These are phyloP conservation scores for Drosophila nigromelanica DNA, from an alignment of 1,140 invertebrate species.

Conservation along the genomic window DNA sequence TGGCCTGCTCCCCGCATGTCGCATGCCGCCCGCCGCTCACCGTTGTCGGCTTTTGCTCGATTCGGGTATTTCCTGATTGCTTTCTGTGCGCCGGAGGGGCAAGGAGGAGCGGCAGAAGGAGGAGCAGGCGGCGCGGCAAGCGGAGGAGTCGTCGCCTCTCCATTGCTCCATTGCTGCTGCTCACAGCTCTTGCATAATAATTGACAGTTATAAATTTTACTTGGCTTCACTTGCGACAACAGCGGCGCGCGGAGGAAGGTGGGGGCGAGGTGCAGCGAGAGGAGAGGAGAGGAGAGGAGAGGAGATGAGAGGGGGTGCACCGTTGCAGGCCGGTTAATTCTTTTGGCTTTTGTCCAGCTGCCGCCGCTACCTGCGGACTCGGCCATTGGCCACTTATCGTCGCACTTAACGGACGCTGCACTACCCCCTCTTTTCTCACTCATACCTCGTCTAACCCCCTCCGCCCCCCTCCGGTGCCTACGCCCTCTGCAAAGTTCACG, in stretches of 20 bases:
- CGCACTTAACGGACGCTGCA: constrained; percentile 25
- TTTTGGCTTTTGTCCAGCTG: constrained; percentile 60
- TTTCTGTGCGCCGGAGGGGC: constrained; percentile 1
- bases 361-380: constrained; percentile 4
- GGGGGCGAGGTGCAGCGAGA: neutral
- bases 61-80: constrained; percentile 77
- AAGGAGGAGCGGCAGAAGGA: neutral
- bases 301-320: neutral
- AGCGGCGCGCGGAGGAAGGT: no score
- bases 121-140: neutral
- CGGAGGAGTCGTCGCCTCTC: neutral
- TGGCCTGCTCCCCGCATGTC: neutral
- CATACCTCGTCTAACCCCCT: neutral
- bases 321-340: constrained; percentile 45
- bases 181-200: constrained; percentile 83
- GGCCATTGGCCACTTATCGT: constrained; percentile 26
- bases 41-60: constrained; percentile 13
- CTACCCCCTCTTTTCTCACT: neutral
- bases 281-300: neutral
- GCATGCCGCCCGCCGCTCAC: neutral
- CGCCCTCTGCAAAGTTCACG: constrained; percentile 57
- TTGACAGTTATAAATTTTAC: constrained; percentile 83
- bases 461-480: neutral
- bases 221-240: constrained; percentile 45
- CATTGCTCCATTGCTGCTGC: constrained; percentile 14